Conservation (phyloP, 2,797 vertebrate genomes). For the Sebastiscus tertius region DNA sequence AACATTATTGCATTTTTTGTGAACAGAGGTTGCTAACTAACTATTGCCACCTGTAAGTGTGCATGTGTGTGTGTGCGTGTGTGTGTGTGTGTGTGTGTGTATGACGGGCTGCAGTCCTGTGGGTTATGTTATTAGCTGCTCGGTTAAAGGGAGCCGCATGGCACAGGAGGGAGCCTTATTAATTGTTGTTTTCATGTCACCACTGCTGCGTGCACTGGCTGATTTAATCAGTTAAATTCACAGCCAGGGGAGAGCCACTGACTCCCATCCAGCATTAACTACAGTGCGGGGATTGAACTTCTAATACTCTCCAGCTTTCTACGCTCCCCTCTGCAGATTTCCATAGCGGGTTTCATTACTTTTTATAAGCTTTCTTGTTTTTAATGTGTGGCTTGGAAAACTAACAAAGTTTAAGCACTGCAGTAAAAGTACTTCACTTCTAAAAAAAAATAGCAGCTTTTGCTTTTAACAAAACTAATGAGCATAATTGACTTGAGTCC, state of each 20-base stretch:
- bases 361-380: slow-evolving; percentile 76
- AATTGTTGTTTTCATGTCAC: slow-evolving; percentile 92
- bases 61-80: slow-evolving; percentile 21
- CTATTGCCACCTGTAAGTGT: slow-evolving; percentile 61
- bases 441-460: slow-evolving; percentile 32
- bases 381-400: slow-evolving; percentile 72
- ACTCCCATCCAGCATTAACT: slow-evolving; percentile 83
- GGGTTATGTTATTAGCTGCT: slow-evolving; percentile 91
- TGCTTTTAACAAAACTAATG: slow-evolving; percentile 77
- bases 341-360: slow-evolving; percentile 73
- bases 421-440: slow-evolving; percentile 64
- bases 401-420: slow-evolving; percentile 74
- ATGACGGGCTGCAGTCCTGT: slow-evolving; percentile 79
- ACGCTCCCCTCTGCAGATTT: slow-evolving; percentile 70
- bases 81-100: slow-evolving; percentile 16
- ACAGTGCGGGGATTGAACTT: slow-evolving; percentile 77
- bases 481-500: slow-evolving; percentile 59
- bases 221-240: slow-evolving; percentile 93
- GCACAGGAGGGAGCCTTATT: slow-evolving; percentile 86
- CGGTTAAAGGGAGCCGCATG: slow-evolving; percentile 85
- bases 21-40: slow-evolving; percentile 59
- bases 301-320: slow-evolving; percentile 73
- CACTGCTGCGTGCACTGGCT: slow-evolving; percentile 84
- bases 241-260: slow-evolving; percentile 80
- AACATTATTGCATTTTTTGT: slow-evolving; percentile 50